Conservation (phyloP, 2,797 vertebrate species). For the Myotis findleyi region DNA sequence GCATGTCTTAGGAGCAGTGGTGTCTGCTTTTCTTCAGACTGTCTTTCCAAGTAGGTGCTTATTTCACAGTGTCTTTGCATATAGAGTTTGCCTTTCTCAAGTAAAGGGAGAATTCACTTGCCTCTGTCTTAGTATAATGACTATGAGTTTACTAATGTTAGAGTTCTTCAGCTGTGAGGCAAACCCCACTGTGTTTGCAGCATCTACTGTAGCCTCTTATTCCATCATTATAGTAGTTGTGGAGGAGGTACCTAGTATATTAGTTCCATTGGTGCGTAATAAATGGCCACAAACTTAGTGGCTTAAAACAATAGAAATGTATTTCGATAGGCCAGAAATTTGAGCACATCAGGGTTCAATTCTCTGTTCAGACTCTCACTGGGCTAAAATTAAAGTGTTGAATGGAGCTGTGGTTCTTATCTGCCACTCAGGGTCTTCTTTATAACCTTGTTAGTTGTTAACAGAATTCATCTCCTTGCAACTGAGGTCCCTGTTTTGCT, state of each 20-base stretch:
- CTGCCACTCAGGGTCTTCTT: not conserved
- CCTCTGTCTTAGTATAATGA: not conserved
- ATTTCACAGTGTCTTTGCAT: not conserved
- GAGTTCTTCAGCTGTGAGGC: not conserved
- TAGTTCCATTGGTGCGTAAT: not conserved
- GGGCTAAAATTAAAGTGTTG: not conserved
- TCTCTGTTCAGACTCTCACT: not conserved
- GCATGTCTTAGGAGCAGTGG: not conserved
- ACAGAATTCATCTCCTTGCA: not conserved
- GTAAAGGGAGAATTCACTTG: not conserved
- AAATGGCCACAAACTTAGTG: not conserved
- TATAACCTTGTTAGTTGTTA: not conserved
- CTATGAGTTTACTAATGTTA: not conserved
- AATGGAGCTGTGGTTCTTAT: not conserved
- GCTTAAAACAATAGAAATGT: not conserved
- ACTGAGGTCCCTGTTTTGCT: not conserved
- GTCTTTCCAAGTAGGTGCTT: not conserved
- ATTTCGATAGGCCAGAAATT: not conserved
- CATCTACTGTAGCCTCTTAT: not conserved
- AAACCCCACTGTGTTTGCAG: not conserved
- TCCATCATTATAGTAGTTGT: not conserved
- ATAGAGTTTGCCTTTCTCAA: not conserved
- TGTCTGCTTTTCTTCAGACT: not conserved
- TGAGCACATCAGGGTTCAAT: not conserved
- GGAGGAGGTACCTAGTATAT: not conserved